Conservation (phyloP, 2,888 invertebrate genomes). For the Hyppa rectilinea region DNA sequence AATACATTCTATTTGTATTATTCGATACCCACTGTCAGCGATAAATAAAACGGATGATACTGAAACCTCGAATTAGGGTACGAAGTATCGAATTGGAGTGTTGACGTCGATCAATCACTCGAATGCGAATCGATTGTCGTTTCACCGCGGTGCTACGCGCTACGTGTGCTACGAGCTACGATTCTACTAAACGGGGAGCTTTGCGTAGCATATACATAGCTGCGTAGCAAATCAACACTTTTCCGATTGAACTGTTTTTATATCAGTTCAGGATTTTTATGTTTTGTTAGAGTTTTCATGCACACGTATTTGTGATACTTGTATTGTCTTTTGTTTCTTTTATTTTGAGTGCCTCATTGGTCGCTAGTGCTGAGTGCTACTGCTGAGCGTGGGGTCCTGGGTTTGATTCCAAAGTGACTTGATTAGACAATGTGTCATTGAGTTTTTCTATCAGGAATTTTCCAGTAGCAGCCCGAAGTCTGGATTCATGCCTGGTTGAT, state of each 20-base stretch:
- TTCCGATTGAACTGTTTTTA: slow-evolving; percentile 32
- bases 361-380: neutral
- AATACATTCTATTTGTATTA: slow-evolving; percentile 16
- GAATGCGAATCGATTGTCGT: slow-evolving; percentile 29
- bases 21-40: slow-evolving; percentile 6
- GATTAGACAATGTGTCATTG: neutral
- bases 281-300: slow-evolving; percentile 4
- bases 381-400: neutral
- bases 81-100: slow-evolving; percentile 36
- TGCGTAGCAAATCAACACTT: slow-evolving; percentile 23
- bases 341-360: neutral
- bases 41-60: slow-evolving; percentile 40
- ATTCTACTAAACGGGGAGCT: slow-evolving; percentile 33
- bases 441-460: neutral
- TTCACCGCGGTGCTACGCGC: slow-evolving; percentile 25
- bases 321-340: neutral
- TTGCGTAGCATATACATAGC: slow-evolving; percentile 45
- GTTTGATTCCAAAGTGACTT: no score
- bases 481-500: neutral
- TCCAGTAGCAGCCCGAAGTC: no score
- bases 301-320: neutral
- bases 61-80: slow-evolving; percentile 34
- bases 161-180: slow-evolving; percentile 41
- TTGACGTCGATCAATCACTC: slow-evolving; percentile 49
- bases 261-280: slow-evolving; percentile 2